These are phyloP conservation scores for Chymomyza amoena DNA, from an alignment of 2,888 invertebrate genomes.

Conservation along the genomic window DNA sequence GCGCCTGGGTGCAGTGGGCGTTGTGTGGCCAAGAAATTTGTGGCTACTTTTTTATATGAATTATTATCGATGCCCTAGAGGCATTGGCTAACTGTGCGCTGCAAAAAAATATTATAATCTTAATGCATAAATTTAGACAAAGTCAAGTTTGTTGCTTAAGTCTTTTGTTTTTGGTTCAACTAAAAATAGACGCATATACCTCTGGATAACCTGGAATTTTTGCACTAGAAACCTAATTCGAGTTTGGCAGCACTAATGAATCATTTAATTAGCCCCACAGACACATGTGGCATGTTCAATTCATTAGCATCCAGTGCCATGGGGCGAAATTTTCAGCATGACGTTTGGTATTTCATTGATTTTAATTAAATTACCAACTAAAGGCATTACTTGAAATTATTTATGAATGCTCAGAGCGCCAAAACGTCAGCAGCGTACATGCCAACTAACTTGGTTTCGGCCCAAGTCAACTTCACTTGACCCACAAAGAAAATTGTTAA, in stretches of 20 bases:
- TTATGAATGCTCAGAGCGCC: background rate
- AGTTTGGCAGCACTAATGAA: slow-evolving; percentile 45
- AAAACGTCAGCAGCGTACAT: background rate
- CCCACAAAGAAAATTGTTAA: slow-evolving; percentile 32
- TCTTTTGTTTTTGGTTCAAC: slow-evolving; percentile 61
- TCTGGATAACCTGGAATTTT: slow-evolving; percentile 45
- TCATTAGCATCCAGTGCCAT: slow-evolving; percentile 37
- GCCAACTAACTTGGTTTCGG: background rate
- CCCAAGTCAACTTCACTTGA: slow-evolving; percentile 13
- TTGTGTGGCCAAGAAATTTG: background rate
- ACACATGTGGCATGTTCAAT: slow-evolving; percentile 24
- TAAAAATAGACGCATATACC: slow-evolving; percentile 62
- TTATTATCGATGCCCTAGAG: slow-evolving; percentile 61
- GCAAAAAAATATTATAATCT: slow-evolving; percentile 69
- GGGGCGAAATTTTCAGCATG: slow-evolving; percentile 19
- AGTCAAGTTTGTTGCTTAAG: slow-evolving; percentile 50
- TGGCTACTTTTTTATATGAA: slow-evolving; percentile 71
- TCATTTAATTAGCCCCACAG: slow-evolving; percentile 55
- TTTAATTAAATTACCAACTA: background rate
- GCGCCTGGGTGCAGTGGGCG: background rate
- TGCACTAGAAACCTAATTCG: slow-evolving; percentile 66
- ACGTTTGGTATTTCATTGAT: slow-evolving; percentile 29
- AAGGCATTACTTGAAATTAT: background rate
- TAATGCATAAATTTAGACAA: slow-evolving; percentile 70
- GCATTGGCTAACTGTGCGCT: slow-evolving; percentile 64